These are phyloP conservation scores for Diachasmimorpha longicaudata DNA, from an alignment of 1,140 invertebrate genomes.

Conservation along the genomic window DNA sequence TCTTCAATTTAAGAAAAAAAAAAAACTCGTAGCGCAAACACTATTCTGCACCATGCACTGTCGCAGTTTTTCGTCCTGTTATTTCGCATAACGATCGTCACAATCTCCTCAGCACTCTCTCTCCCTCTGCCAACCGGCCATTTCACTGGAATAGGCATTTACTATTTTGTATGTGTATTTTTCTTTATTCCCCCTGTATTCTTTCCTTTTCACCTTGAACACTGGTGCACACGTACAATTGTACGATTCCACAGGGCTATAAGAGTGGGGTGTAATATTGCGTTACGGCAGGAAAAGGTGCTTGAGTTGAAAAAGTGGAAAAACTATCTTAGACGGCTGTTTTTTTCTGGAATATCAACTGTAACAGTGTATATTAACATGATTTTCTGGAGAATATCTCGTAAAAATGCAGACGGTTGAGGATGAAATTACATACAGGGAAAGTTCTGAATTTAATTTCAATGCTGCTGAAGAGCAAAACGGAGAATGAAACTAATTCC, in stretches of 20 bases:
- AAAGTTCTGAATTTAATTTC: too few relatives aligned
- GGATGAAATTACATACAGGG: neutral
- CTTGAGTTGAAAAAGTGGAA: neutral
- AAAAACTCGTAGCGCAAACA: conserved; percentile 29
- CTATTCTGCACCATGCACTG: conserved; percentile 56
- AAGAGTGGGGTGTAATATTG: neutral
- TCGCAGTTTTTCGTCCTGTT: conserved; percentile 24
- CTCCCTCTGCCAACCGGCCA: neutral
- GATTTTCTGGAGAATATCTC: neutral
- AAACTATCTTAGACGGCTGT: neutral
- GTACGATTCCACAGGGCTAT: neutral
- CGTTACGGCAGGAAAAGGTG: neutral
- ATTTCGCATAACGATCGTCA: conserved; percentile 20
- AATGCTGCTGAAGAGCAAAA: too few relatives aligned
- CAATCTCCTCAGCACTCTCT: neutral
- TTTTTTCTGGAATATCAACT: neutral
- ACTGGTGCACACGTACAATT: neutral
- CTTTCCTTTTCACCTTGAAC: neutral
- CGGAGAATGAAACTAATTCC: too few relatives aligned
- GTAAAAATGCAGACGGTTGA: neutral
- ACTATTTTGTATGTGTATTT: neutral
- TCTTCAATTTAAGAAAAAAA: conserved; percentile 16
- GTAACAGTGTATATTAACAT: neutral
- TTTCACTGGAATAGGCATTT: conserved; percentile 5
- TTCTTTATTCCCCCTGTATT: neutral